Evolutionary conservation across 2,113 vertebrate species (phyloP).

Genomic region (Micromys minutus): DNA sequence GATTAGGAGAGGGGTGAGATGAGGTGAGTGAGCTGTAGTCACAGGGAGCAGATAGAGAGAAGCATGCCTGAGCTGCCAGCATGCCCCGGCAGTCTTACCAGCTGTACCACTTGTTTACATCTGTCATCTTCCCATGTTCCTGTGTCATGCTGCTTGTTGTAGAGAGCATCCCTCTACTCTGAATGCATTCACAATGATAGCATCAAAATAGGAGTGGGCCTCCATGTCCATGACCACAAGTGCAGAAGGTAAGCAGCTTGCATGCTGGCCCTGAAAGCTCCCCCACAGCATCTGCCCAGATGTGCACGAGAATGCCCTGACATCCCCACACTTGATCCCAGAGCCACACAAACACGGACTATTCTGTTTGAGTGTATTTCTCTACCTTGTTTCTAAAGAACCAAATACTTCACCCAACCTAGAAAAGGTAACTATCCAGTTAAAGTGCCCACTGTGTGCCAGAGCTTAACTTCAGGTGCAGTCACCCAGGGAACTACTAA

Average conservation of each 20-base stretch:
- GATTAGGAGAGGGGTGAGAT: conserved; percentile 73
- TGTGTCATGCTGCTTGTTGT: not conserved
- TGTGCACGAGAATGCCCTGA: not conserved
- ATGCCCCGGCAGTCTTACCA: fast-evolving
- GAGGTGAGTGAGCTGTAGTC: fast-evolving
- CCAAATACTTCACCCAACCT: not conserved
- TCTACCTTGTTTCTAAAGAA: conserved; percentile 22
- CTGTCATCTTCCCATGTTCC: not conserved
- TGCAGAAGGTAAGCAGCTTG: not conserved
- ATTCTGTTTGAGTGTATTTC: not conserved
- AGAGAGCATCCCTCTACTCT: not conserved
- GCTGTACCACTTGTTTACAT: not conserved
- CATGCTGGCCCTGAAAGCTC: not conserved
- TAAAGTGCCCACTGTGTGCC: conserved; percentile 66
- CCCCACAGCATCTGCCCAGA: not conserved
- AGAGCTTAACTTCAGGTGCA: conserved; percentile 63
- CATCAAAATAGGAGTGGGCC: not conserved
- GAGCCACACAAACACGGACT: not conserved
- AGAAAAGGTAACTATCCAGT: not conserved
- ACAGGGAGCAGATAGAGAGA: not conserved
- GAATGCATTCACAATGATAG: not conserved
- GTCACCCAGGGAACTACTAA: conserved; percentile 44
- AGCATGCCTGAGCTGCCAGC: not conserved
- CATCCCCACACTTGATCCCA: not conserved
- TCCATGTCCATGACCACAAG: fast-evolving